Percentiles rank a stretch among this genome's conserved stretches.
Conservation (phyloP, 2,113 vertebrate species). For the Dicentrarchus labrax region DNA sequence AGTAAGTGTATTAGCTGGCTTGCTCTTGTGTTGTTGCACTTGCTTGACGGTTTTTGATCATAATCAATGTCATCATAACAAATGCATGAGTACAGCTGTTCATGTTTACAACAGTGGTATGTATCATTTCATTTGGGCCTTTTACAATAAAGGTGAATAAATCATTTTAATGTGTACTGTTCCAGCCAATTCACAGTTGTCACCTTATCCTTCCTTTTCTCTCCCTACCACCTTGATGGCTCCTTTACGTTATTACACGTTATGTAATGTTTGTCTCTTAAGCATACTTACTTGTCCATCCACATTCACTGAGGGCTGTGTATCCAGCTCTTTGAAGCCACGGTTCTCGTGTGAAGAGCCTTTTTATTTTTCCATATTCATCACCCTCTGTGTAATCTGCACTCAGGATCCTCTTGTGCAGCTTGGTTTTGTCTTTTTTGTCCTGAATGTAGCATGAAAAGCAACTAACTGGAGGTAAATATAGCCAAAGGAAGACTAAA, state of each 20-base stretch:
- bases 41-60: too few relatives aligned
- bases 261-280: slow-evolving; percentile 4
- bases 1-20: too few relatives aligned
- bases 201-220: background rate
- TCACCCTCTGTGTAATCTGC: slow-evolving; percentile 32
- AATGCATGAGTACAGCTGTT: too few relatives aligned
- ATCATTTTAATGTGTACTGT: background rate
- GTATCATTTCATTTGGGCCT: background rate
- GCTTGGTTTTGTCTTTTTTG: slow-evolving; percentile 35
- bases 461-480: slow-evolving; percentile 36
- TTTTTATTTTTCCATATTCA: slow-evolving; percentile 55
- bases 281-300: background rate
- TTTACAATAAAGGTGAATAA: background rate
- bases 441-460: slow-evolving; percentile 40
- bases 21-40: too few relatives aligned
- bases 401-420: slow-evolving; percentile 25
- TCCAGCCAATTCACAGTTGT: background rate
- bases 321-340: slow-evolving; percentile 41
- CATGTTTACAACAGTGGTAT: too few relatives aligned
- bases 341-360: slow-evolving; percentile 30
- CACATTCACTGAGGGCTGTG: background rate
- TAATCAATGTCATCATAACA: too few relatives aligned
- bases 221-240: background rate
- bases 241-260: background rate
- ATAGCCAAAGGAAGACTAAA: slow-evolving; percentile 5